A percentile compares a stretch with the other conserved stretches of the same genome.
phyloP scores from a whole-genome alignment of 2,888 invertebrate genomes.

The Siphlonurus alternatus region DNA sequence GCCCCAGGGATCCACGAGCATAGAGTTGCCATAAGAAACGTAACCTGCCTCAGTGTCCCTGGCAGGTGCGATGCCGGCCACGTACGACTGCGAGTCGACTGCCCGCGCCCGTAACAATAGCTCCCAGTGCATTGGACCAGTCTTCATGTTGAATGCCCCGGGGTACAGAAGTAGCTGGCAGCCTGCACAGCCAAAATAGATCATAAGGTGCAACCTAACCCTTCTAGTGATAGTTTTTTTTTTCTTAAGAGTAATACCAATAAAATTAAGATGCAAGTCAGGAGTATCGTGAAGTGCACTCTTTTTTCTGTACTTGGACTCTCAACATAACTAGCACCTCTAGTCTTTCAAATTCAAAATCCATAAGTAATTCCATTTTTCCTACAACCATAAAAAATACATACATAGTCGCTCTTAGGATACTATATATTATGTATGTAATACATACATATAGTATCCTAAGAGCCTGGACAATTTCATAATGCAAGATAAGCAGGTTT shows the following conservation, averaged over 20 bases:
- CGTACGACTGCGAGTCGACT: constrained; percentile 76
- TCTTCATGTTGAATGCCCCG: constrained; percentile 91
- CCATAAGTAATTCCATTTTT: no score
- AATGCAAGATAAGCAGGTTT: no score
- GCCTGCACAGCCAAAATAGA: constrained; percentile 29
- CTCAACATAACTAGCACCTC: no score
- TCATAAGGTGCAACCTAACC: background rate
- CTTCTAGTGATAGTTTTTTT: no score
- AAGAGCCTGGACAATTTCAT: no score
- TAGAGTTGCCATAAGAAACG: constrained; percentile 78
- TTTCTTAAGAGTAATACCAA: background rate
- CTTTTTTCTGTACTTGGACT: no score
- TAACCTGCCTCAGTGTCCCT: constrained; percentile 52
- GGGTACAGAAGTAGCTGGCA: constrained; percentile 82
- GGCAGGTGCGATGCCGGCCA: constrained; percentile 72
- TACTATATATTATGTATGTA: no score
- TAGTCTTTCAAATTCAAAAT: no score
- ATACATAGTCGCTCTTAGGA: no score
- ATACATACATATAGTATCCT: no score
- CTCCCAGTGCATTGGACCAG: constrained; percentile 90
- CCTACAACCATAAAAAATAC: no score
- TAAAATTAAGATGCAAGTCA: background rate
- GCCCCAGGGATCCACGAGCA: constrained; percentile 72
- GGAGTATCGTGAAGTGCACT: no score
- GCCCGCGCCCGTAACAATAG: constrained; percentile 65